A percentile compares a stretch with the other conserved stretches of the same genome.
These are phyloP conservation scores for Drosophila subobscura DNA, from an alignment of 1,140 invertebrate species.

Conservation along the genomic window DNA sequence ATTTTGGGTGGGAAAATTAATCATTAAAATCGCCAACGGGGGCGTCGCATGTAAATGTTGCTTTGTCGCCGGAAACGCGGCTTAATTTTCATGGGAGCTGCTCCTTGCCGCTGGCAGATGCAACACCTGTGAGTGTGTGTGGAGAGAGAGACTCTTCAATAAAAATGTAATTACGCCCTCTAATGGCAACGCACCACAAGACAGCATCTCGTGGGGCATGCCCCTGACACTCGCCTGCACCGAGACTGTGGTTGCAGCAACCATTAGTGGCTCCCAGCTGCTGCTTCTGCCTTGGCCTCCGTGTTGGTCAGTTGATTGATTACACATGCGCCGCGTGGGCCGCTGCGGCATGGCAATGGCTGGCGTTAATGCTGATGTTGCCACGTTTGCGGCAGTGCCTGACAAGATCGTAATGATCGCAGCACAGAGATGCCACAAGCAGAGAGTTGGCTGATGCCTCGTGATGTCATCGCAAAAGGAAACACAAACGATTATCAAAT, in stretches of 20 bases:
- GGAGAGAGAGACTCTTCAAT: constrained; percentile 45
- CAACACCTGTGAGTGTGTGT: constrained; percentile 43
- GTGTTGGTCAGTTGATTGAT: constrained; percentile 71
- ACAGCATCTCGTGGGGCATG: constrained; percentile 28
- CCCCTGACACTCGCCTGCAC: constrained; percentile 61
- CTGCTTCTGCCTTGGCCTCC: constrained; percentile 67
- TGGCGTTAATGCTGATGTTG: constrained; percentile 57
- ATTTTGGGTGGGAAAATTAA: constrained; percentile 60
- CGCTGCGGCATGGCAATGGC: constrained; percentile 42
- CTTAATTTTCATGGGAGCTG: constrained; percentile 68
- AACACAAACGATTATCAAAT: no score
- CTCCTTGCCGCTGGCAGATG: constrained; percentile 29
- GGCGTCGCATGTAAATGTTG: constrained; percentile 54
- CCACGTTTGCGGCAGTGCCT: constrained; percentile 34
- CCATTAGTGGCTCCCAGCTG: constrained; percentile 57
- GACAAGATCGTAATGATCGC: constrained; percentile 41
- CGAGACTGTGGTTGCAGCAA: constrained; percentile 48
- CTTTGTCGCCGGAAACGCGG: constrained; percentile 57
- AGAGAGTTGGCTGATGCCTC: background rate
- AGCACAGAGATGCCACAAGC: constrained; percentile 4
- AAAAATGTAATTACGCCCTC: constrained; percentile 81
- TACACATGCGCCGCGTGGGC: constrained; percentile 71
- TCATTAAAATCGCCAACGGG: constrained; percentile 68
- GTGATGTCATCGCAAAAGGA: constrained; percentile 38
- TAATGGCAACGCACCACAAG: constrained; percentile 49